Percentiles rank a stretch among this genome's conserved stretches.
Evolutionary conservation across 2,888 invertebrate species (phyloP).

Genomic region (Aromia moschata): DNA sequence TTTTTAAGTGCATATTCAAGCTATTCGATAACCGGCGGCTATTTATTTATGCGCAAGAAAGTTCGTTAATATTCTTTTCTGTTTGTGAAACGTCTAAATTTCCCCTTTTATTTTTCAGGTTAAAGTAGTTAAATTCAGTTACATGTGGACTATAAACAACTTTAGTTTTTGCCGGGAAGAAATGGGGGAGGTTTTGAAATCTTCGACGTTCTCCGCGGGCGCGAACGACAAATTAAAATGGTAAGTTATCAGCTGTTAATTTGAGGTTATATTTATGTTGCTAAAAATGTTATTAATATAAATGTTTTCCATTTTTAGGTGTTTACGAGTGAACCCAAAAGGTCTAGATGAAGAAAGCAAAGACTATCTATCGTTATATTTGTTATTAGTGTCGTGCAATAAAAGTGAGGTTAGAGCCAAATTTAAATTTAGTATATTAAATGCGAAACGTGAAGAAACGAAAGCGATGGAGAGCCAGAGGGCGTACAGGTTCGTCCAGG

Average conservation of each 20-base stretch:
- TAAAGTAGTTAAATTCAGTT: slow-evolving; percentile 99
- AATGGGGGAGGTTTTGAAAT: slow-evolving; percentile 99
- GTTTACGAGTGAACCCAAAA: slow-evolving; percentile 99
- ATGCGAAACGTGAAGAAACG: slow-evolving; percentile 99
- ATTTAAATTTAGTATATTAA: slow-evolving; percentile 99
- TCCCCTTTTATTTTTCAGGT: slow-evolving; percentile 74
- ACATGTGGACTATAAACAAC: slow-evolving; percentile 99
- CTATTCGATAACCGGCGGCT: slow-evolving; percentile 19
- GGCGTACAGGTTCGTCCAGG: slow-evolving; percentile 99
- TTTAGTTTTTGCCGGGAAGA: slow-evolving; percentile 99
- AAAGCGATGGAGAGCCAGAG: slow-evolving; percentile 98
- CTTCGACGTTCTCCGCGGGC: slow-evolving; percentile 99
- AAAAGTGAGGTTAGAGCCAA: slow-evolving; percentile 99
- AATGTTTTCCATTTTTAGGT: slow-evolving; percentile 68
- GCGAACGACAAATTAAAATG: slow-evolving; percentile 99
- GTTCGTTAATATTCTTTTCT: neutral
- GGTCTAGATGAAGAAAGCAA: slow-evolving; percentile 99
- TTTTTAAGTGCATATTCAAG: slow-evolving; percentile 8
- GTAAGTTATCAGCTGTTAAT: slow-evolving; percentile 64
- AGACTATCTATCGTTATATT: slow-evolving; percentile 98
- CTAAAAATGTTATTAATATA: neutral
- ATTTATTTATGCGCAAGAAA: slow-evolving; percentile 20
- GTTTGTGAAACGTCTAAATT: neutral
- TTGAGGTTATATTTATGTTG: slow-evolving; percentile 26
- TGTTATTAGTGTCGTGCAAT: slow-evolving; percentile 99